Conservation (phyloP, 2,888 invertebrate species). For the Zeuzera pyrina region DNA sequence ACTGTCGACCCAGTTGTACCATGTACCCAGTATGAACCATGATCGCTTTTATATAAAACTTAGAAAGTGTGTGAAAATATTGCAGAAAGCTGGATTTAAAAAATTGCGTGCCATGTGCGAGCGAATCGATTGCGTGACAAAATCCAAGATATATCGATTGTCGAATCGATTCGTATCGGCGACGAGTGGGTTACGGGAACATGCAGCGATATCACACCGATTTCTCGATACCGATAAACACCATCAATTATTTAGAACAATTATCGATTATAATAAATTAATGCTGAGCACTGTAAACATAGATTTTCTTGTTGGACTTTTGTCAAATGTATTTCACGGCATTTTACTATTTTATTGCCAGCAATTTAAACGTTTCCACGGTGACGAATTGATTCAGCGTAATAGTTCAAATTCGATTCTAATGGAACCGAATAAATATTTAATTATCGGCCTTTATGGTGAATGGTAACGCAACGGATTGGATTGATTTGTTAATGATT, state of each 20-base stretch:
- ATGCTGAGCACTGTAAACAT: conserved; percentile 2
- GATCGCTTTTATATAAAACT: conserved; percentile 2
- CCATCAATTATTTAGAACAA: conserved; percentile 45
- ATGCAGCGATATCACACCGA: conserved; percentile 24
- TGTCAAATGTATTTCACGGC: conserved; percentile 44
- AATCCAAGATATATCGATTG: conserved; percentile 38
- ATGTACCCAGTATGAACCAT: too few species aligned
- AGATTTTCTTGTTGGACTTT: not conserved
- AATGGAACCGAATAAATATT: conserved; percentile 68
- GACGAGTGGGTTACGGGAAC: conserved; percentile 39
- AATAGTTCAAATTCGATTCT: conserved; percentile 49
- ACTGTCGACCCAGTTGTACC: too few species aligned
- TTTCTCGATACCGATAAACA: conserved; percentile 24
- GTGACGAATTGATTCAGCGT: conserved; percentile 58
- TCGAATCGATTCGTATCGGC: conserved; percentile 50
- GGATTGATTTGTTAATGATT: conserved; percentile 50
- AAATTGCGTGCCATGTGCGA: conserved; percentile 15
- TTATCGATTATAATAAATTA: conserved; percentile 52
- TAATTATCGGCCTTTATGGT: conserved; percentile 60
- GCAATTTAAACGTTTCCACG: conserved; percentile 56
- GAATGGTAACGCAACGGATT: conserved; percentile 61
- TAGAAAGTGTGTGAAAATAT: conserved; percentile 10
- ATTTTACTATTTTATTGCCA: conserved; percentile 36
- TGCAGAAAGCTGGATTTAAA: conserved; percentile 13
- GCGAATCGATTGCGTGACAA: conserved; percentile 42